phyloP scores from a whole-genome alignment of 2,888 invertebrate species.

The Lasius platythorax region DNA sequence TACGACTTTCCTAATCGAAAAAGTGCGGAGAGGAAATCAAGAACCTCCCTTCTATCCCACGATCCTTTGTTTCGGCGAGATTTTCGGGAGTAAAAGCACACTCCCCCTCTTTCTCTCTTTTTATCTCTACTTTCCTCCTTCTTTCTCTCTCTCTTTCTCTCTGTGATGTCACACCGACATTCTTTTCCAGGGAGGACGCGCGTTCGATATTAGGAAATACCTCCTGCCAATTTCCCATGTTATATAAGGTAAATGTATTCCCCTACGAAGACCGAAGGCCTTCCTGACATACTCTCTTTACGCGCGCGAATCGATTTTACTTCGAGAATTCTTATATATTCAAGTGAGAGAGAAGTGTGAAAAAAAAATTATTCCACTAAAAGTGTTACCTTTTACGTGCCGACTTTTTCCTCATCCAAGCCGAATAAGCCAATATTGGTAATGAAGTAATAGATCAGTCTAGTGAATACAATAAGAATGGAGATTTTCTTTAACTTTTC shows the following conservation, averaged over 20 bases:
- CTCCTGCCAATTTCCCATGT: conserved; percentile 75
- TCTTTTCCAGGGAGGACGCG: conserved; percentile 71
- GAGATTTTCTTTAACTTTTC: not conserved
- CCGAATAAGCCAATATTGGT: not conserved
- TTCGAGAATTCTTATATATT: conserved; percentile 71
- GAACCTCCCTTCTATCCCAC: not conserved
- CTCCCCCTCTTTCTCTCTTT: not conserved
- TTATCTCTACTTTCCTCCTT: conserved; percentile 19
- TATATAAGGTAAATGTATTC: conserved; percentile 70
- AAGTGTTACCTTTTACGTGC: not conserved
- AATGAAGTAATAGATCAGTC: not conserved
- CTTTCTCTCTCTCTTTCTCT: conserved; percentile 37
- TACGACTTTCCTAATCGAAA: conserved; percentile 44
- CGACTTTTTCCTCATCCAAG: not conserved
- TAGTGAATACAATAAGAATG: not conserved
- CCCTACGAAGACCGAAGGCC: conserved; percentile 70
- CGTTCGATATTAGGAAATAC: conserved; percentile 80
- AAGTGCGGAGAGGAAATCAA: conserved; percentile 7
- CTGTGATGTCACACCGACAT: conserved; percentile 70
- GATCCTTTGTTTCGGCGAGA: conserved; percentile 63
- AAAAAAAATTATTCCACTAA: not conserved
- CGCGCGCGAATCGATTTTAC: conserved; percentile 66
- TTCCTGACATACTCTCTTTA: conserved; percentile 54
- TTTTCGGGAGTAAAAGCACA: conserved; percentile 44
- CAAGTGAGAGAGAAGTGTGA: conserved; percentile 46